Percentiles rank a stretch among this genome's conserved stretches.
phyloP scores from a whole-genome alignment of 2,797 vertebrate genomes.

The Toxotes lorentzi region DNA sequence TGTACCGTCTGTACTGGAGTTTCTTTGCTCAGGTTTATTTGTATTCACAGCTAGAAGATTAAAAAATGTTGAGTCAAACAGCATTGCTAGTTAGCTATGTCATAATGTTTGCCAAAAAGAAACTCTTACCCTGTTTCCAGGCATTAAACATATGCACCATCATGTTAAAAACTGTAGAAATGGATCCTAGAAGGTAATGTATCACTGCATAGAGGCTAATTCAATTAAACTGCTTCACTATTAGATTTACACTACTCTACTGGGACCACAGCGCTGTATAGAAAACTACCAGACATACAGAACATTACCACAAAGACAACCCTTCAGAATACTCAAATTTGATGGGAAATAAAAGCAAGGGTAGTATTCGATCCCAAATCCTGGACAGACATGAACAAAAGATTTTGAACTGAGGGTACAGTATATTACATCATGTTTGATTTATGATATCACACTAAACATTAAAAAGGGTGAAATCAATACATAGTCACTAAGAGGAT shows the following conservation, averaged over 20 bases:
- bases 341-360: conserved; percentile 54
- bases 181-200: conserved; percentile 72
- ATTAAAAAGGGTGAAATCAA: conserved; percentile 70
- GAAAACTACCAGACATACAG: conserved; percentile 65
- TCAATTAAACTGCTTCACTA: conserved; percentile 73
- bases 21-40: neutral
- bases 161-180: conserved; percentile 37
- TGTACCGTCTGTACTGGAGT: neutral
- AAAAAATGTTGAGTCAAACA: neutral
- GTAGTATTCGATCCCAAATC: conserved; percentile 49
- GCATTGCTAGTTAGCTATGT: conserved; percentile 1
- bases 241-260: conserved; percentile 75
- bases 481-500: conserved; percentile 71
- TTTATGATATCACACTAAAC: conserved; percentile 59
- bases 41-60: neutral
- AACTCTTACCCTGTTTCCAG: conserved; percentile 7
- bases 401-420: conserved; percentile 45
- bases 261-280: conserved; percentile 55
- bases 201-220: conserved; percentile 73
- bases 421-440: conserved; percentile 63
- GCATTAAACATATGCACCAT: conserved; percentile 19
- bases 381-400: conserved; percentile 53
- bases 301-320: conserved; percentile 57
- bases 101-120: conserved; percentile 6
- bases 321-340: conserved; percentile 54